Base-by-base conservation (phyloP, 2,888 invertebrate species). In the Dolichomitus sp. region DNA sequence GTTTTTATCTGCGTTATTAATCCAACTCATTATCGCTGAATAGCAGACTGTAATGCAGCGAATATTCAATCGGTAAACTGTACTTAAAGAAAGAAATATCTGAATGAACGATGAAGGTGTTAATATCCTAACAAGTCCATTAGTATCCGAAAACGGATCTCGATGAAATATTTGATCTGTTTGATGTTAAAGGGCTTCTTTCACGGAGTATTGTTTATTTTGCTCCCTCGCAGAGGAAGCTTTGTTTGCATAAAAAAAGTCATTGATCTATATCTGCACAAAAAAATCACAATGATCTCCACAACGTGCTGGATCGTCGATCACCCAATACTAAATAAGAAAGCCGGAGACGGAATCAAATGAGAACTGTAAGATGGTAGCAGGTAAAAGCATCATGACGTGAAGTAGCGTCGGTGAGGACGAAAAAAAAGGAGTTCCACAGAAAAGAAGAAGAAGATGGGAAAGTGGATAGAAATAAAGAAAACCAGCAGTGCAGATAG, bases 341-440 rank as follows among this genome's bases (percentile, higher is more conserved):
- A 57, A 57, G 11, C 6, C 19, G 9, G 2, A 19, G 2, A 66
- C 30, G 17, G 57, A 33, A 48, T 61, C 4, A 63, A 59, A 6
- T 17, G 50, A 30, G n/a, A 40, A 12, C n/a, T 23, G n/a, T 19
- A 14, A 74, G 45, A n/a, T 59, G 59, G 19, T 9, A 70, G 54
- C 57, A 61, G 79, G 73, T 76, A 74, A 80, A n/a, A 12, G 57
- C 27, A 19, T 11, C 45, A 40, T 17, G 61, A 73, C 23, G 37
- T 37, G 30, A 65, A 7, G 40, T 23, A n/a, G 48, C 33, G 59
- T 12, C 17, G 30, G 30, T 23, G 14, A 33, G 30, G 42, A 4
- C 1, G n/a, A 6, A 33, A 66, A 48, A 48, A 50, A 11, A 14
- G 48, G 30, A 30, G 33, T 19, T 37, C 23, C 19, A 19, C 19